Evolutionary conservation across 2,888 invertebrate species (phyloP), one percentile per base, ranked within the genome.

Genomic region (Euzophera pinguis): DNA sequence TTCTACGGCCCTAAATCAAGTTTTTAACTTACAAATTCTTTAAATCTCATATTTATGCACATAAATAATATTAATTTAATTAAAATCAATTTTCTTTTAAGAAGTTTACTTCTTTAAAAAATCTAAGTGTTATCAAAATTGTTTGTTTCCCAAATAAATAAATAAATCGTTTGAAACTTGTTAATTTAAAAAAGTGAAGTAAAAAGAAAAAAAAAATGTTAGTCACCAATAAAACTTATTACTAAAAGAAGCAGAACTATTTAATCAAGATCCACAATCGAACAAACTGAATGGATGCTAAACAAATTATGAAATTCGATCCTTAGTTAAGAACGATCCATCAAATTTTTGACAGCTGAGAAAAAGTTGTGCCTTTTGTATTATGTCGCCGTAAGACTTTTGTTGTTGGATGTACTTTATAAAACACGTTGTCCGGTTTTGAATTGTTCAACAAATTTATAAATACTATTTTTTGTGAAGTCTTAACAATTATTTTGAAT

Each of bases 271-370:
- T 73, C 70, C 63, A 77, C 74, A 85, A 85, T 82, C 81, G 62
- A 58, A 68, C 63, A 64, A 69, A 71, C 58, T 73, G 78, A 81
- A 83, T 78, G 78, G 71, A 75, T 62, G 73, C 79, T 72, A 83
- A 84, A 86, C 75, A 83, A 84, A 83, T 84, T 84, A 82, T 84
- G 88, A 82, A 88, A 88, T 78, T 71, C 67, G 83, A 86, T 82
- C 79, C 67, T 59, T 50, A 55, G 59, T 61, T 65, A 70, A 72
- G 78, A 74, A 71, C 73, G 78, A 87, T 87, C 85, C 81, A 82
- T 87, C 87, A 86, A 73, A 81, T 65, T 72, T 81, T 57, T 84
- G 87, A 86, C 87, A 84, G 85, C 67, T 62, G 71, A 71, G 68
- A 78, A 77, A 77, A 77, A 73, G 68, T 68, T 57, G 61, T 64